Evolutionary conservation across 1,140 invertebrate species (phyloP).

Genomic region (Zeugodacus cucurbitae): DNA sequence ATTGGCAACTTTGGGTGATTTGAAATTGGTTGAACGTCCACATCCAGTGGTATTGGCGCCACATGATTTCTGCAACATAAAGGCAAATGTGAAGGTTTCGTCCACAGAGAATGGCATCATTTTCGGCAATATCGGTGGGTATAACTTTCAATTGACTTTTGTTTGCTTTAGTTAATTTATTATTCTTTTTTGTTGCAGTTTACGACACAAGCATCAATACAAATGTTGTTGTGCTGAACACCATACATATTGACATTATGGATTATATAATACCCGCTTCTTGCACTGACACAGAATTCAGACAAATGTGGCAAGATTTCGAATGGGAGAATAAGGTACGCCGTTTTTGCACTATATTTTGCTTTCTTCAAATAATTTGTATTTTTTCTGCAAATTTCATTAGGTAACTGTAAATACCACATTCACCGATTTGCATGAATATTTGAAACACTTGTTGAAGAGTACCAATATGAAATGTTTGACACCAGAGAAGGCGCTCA

Average conservation of each 20-base stretch:
- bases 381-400: constrained; percentile 41
- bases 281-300: constrained; percentile 95
- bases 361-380: neutral
- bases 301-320: constrained; percentile 99
- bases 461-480: constrained; percentile 99
- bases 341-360: neutral
- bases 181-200: constrained; percentile 70
- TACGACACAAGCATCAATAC: constrained; percentile 95
- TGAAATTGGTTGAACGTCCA: constrained; percentile 98
- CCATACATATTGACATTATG: constrained; percentile 99
- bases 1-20: constrained; percentile 95
- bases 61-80: constrained; percentile 97
- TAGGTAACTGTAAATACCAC: constrained; percentile 94
- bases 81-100: constrained; percentile 94
- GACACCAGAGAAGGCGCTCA: constrained; percentile 94
- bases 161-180: too few species aligned
- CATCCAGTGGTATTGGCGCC: constrained; percentile 94
- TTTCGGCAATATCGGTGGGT: constrained; percentile 96
- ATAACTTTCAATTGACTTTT: neutral
- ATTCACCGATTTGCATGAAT: constrained; percentile 92
- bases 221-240: constrained; percentile 97
- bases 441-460: constrained; percentile 90
- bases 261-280: constrained; percentile 99
- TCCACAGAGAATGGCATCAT: constrained; percentile 99
- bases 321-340: constrained; percentile 99